Percentiles rank a stretch among this genome's conserved stretches.
These are phyloP conservation scores for Cistogaster globosa DNA, from an alignment of 2,888 invertebrate species.

Conservation along the genomic window DNA sequence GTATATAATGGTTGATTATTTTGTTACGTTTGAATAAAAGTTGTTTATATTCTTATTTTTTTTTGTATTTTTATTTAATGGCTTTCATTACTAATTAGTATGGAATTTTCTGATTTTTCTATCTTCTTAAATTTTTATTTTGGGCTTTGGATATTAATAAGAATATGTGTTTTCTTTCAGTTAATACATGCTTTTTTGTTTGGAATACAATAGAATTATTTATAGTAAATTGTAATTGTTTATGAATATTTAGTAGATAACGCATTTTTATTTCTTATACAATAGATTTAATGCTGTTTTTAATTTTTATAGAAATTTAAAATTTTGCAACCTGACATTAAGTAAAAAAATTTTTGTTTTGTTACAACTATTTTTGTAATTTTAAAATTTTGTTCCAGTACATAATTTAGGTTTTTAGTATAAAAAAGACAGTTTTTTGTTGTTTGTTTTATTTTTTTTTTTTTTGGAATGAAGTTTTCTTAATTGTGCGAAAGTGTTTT, in stretches of 20 bases:
- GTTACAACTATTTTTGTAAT: slow-evolving; percentile 42
- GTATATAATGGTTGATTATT: slow-evolving; percentile 36
- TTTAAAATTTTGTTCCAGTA: slow-evolving; percentile 20
- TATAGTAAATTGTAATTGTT: slow-evolving; percentile 42
- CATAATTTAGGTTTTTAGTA: slow-evolving; percentile 42
- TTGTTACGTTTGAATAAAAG: slow-evolving; percentile 70
- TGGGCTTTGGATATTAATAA: slow-evolving; percentile 55
- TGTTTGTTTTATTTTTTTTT: not conserved
- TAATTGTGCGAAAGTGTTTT: slow-evolving; percentile 68
- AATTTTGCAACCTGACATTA: slow-evolving; percentile 50
- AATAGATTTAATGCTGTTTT: slow-evolving; percentile 20
- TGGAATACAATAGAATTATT: slow-evolving; percentile 50
- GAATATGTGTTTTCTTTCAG: slow-evolving; percentile 30
- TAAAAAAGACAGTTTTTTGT: slow-evolving; percentile 48
- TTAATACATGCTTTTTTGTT: slow-evolving; percentile 11
- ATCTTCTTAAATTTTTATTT: slow-evolving; percentile 9
- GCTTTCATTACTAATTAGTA: slow-evolving; percentile 40
- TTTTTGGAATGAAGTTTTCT: slow-evolving; percentile 46
- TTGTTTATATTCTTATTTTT: slow-evolving; percentile 38
- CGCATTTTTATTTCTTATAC: slow-evolving; percentile 28
- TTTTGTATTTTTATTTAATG: slow-evolving; percentile 1
- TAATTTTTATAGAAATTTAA: slow-evolving; percentile 5
- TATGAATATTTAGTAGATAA: slow-evolving; percentile 35
- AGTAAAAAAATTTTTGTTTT: slow-evolving; percentile 34
- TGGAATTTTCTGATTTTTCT: slow-evolving; percentile 43